These are phyloP conservation scores for Matsumurasca onukii DNA, from an alignment of 1,140 invertebrate species.

Conservation along the genomic window DNA sequence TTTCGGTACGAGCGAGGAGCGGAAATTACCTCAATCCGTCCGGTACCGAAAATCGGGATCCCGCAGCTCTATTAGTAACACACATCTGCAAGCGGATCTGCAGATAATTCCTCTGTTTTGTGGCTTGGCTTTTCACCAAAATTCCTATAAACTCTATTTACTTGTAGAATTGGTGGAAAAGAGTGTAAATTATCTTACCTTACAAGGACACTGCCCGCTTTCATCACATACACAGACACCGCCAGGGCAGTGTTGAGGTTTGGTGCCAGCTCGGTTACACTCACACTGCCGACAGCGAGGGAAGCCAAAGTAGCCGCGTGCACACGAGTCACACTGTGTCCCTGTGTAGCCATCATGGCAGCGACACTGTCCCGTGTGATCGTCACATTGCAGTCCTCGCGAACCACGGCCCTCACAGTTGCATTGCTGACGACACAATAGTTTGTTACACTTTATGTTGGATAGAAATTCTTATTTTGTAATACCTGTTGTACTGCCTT, in stretches of 20 bases:
- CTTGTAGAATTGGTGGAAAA: too few relatives aligned
- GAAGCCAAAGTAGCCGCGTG: slow-evolving; percentile 84
- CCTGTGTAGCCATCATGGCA: slow-evolving; percentile 83
- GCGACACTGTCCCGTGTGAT: slow-evolving; percentile 71
- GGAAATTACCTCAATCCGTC: too few relatives aligned
- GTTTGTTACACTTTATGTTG: too few relatives aligned
- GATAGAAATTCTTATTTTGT: too few relatives aligned
- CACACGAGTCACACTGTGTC: slow-evolving; percentile 76
- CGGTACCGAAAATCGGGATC: too few relatives aligned
- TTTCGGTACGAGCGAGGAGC: too few relatives aligned
- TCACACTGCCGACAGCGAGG: slow-evolving; percentile 82
- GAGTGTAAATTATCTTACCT: slow-evolving; percentile 52
- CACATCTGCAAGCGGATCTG: too few relatives aligned
- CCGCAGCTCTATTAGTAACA: too few relatives aligned
- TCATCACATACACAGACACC: slow-evolving; percentile 73
- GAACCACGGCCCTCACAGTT: slow-evolving; percentile 75
- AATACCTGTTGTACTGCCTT: too few relatives aligned
- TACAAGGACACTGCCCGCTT: slow-evolving; percentile 84
- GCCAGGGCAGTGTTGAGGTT: slow-evolving; percentile 56
- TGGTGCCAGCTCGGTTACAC: slow-evolving; percentile 71
- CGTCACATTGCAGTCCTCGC: slow-evolving; percentile 67
- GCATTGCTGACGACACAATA: slow-evolving; percentile 70
- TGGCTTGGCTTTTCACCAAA: too few relatives aligned
- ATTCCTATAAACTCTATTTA: too few relatives aligned
- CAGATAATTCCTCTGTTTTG: too few relatives aligned